Conservation (phyloP, 2,888 invertebrate genomes). For the Bibio marci region DNA sequence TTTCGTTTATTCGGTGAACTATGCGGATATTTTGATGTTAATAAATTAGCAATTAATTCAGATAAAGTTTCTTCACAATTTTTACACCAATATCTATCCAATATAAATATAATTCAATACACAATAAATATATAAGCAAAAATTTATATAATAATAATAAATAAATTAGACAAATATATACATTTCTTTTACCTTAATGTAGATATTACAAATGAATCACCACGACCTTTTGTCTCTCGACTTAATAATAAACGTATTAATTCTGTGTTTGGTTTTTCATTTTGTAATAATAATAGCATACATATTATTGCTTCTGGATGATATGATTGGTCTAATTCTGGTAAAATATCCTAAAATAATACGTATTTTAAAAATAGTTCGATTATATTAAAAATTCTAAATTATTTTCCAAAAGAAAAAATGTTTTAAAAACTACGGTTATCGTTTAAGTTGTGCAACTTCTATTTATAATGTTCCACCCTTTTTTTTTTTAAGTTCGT, state of each 20-base stretch:
- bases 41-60: slow-evolving; percentile 58
- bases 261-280: slow-evolving; percentile 77
- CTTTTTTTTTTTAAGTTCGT: too few relatives aligned
- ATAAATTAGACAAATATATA: too few relatives aligned
- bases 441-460: too few relatives aligned
- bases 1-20: slow-evolving; percentile 85
- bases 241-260: slow-evolving; percentile 69
- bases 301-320: slow-evolving; percentile 88
- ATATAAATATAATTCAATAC: too few relatives aligned
- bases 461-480: too few relatives aligned
- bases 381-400: too few relatives aligned
- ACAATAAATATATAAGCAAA: too few relatives aligned
- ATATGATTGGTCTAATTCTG: slow-evolving; percentile 61
- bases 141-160: too few relatives aligned
- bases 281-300: slow-evolving; percentile 77
- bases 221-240: slow-evolving; percentile 47
- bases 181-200: slow-evolving; percentile 58
- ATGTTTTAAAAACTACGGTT: too few relatives aligned
- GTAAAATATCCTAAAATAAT: slow-evolving; percentile 31
- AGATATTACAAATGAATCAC: slow-evolving; percentile 80
- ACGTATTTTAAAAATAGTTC: too few relatives aligned
- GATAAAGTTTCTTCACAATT: slow-evolving; percentile 78
- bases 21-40: slow-evolving; percentile 69
- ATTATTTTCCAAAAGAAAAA: too few relatives aligned
- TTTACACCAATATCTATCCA: slow-evolving; percentile 79